Evolutionary conservation across 2,113 vertebrate genomes (phyloP).

Genomic region (Tapirus terrestris): DNA sequence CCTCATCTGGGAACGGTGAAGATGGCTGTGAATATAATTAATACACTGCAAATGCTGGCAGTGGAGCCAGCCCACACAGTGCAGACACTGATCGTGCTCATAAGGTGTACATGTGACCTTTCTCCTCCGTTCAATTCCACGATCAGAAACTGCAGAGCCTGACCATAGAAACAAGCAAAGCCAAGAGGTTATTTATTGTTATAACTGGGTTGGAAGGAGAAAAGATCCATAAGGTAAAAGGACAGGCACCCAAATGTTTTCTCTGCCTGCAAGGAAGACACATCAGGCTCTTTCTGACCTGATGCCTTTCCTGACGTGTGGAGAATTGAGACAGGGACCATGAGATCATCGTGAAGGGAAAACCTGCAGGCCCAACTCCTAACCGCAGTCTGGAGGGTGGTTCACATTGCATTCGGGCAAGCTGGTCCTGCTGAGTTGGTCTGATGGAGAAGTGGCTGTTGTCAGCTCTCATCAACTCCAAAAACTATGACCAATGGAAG

Average conservation of each 20-base stretch:
- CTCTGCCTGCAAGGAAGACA: not conserved
- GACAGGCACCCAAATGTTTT: not conserved
- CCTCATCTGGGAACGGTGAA: not conserved
- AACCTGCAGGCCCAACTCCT: not conserved
- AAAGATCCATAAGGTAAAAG: not conserved
- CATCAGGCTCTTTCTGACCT: not conserved
- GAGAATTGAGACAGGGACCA: not conserved
- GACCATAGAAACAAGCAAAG: not conserved
- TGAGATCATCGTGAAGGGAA: not conserved
- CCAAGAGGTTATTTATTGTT: not conserved
- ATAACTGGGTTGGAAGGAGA: not conserved
- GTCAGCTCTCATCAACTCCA: not conserved
- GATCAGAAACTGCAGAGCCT: not conserved
- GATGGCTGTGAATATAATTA: not conserved
- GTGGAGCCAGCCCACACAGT: not conserved
- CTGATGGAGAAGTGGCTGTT: not conserved
- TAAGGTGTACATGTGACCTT: not conserved
- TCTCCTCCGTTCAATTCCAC: not conserved
- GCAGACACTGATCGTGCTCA: accelerated
- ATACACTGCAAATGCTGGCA: not conserved
- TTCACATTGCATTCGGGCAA: not conserved
- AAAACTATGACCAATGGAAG: not conserved
- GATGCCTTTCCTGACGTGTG: accelerated
- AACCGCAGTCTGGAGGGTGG: not conserved
- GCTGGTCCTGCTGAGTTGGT: not conserved